Base-by-base conservation (phyloP, 2,113 vertebrate genomes). In the Miniopterus natalensis region DNA sequence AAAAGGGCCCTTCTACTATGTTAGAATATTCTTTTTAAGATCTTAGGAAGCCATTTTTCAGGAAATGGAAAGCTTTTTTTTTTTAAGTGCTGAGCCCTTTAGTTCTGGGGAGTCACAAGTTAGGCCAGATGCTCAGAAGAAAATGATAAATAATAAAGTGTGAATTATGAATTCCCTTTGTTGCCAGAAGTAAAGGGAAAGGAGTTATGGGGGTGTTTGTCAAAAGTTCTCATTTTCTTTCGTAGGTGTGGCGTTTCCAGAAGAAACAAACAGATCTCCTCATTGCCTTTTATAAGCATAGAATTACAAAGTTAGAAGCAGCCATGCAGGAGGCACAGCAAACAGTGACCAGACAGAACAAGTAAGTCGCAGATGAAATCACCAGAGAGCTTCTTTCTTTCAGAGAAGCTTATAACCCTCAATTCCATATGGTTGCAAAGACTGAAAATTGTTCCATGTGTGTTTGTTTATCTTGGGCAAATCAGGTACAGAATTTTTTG, bases 191-290 rank as follows among this genome's bases (percentile, higher is more conserved):
- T 66, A 49, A 86, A 57, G 45, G 42, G 51, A 77, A 94, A 55
- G 36, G 77, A 92, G 25, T 90, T 94, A 71, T 57, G 47, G 21
- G 51, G 40, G 8, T 77, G 18, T 83, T 40, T 90, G 40, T 65
- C 59, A 96, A 94, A 95, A 53, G 53, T 27, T 36, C 61, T 90
- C 0, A 89, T 90, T 95, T 92, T 78, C 68, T 73, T 85, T 95
- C 31, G 53, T 95, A 99, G 99, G 98, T 99, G 88, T 98, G 98
- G 53, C 80, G 89, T 79, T 99, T 99, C 95, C 99, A 99, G 97
- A 98, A 95, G 92, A 98, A 97, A 70, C 99, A 99, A 98, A 99
- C 98, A 90, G 98, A 99, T 90, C 98, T 98, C 70, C 97, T 99
- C 53, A 97, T 97, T 0, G 94, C 96, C 13, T 99, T 99, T 97